A percentile compares a stretch with the other conserved stretches of the same genome.
These are phyloP conservation scores for Lasioglossum morio DNA, from an alignment of 2,888 invertebrate species.

Conservation along the genomic window DNA sequence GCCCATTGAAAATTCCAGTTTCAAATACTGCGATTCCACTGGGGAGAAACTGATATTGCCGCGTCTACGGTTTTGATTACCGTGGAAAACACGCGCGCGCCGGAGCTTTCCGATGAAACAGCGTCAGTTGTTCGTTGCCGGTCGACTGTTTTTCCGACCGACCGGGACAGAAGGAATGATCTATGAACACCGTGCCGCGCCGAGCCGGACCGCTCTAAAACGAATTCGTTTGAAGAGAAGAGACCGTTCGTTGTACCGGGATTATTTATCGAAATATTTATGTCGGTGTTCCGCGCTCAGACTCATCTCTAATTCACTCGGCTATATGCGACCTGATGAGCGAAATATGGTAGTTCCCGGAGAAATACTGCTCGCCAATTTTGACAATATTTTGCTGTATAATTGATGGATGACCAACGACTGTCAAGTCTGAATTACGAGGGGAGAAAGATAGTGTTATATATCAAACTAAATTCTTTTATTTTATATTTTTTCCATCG, in stretches of 20 bases:
- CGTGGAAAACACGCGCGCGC: background rate
- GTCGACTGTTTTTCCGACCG: background rate
- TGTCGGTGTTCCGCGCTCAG: background rate
- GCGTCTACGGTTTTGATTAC: constrained; percentile 7
- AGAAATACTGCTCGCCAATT: background rate
- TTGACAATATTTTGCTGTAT: background rate
- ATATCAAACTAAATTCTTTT: no score
- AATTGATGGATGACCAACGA: background rate
- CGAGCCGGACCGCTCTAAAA: background rate
- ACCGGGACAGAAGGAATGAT: background rate
- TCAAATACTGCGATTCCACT: background rate
- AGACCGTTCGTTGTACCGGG: background rate
- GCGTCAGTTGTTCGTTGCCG: background rate
- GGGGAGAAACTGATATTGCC: background rate
- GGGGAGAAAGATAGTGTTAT: background rate
- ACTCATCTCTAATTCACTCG: background rate
- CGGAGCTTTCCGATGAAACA: background rate
- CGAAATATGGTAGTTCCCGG: background rate
- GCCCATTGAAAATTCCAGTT: constrained; percentile 31
- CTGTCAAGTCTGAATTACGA: background rate
- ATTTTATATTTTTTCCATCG: no score
- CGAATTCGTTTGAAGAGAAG: background rate
- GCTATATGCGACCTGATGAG: background rate
- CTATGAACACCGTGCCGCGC: background rate
- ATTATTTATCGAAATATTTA: background rate